Percentiles rank a stretch among this genome's conserved stretches.
Conservation (phyloP, 2,113 vertebrate genomes). For the Taxidea taxus region DNA sequence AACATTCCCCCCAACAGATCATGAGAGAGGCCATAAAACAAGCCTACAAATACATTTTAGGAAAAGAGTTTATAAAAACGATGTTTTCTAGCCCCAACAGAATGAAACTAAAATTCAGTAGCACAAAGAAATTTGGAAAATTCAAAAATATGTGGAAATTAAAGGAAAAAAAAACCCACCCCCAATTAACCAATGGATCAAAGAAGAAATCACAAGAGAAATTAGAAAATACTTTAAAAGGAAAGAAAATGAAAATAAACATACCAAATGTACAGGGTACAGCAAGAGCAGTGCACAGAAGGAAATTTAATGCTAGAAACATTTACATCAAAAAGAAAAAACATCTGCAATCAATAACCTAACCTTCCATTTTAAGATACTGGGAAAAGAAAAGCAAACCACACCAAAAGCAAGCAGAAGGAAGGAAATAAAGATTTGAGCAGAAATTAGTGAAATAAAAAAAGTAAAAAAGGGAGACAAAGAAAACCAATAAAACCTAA, state of each 20-base stretch:
- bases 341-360: background rate
- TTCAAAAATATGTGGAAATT: background rate
- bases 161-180: background rate
- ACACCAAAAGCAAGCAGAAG: background rate
- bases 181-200: background rate
- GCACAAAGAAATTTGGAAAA: background rate
- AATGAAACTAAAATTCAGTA: background rate
- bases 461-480: background rate
- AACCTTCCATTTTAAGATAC: background rate
- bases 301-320: background rate
- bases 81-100: background rate
- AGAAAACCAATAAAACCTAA: background rate
- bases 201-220: background rate
- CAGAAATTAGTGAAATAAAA: background rate
- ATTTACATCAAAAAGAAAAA: background rate
- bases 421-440: background rate
- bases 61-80: background rate
- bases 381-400: background rate
- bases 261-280: background rate
- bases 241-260: slow-evolving; percentile 5
- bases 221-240: background rate
- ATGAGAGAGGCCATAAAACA: background rate
- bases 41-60: background rate
- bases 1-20: background rate
- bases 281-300: background rate